phyloP scores from a whole-genome alignment of 2,797 vertebrate species.

The Diplodus sargus region DNA sequence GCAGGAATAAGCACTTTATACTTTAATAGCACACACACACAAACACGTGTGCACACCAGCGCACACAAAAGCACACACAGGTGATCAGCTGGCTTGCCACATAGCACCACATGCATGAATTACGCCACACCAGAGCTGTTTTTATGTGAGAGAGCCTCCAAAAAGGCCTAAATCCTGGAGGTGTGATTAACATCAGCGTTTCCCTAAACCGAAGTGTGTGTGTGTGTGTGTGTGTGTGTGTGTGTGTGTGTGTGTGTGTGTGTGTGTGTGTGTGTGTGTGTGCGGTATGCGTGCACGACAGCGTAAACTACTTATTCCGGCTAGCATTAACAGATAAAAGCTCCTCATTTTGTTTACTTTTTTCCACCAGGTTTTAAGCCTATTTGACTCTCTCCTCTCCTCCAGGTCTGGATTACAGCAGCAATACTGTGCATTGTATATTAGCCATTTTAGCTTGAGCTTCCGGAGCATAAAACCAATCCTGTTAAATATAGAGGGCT shows the following conservation, averaged over 20 bases:
- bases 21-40: conserved; percentile 51
- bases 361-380: conserved; percentile 17
- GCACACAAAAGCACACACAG: conserved; percentile 37
- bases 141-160: conserved; percentile 32
- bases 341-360: conserved; percentile 18
- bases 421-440: conserved; percentile 14
- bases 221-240: conserved; percentile 21
- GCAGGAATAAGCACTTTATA: conserved; percentile 70
- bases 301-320: conserved; percentile 33
- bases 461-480: conserved; percentile 27
- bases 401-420: conserved; percentile 29
- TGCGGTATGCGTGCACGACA: background rate
- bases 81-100: conserved; percentile 68
- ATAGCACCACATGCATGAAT: conserved; percentile 59
- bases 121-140: conserved; percentile 36
- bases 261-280: conserved; percentile 36
- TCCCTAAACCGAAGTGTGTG: conserved; percentile 12
- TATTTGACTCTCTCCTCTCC: conserved; percentile 11
- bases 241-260: conserved; percentile 27
- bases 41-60: conserved; percentile 26
- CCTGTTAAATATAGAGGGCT: conserved; percentile 40
- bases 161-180: conserved; percentile 47
- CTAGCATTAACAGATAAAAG: conserved; percentile 44
- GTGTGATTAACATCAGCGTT: conserved; percentile 52
- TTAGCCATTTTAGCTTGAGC: conserved; percentile 17